Evolutionary conservation across 2,797 vertebrate species (phyloP).

Genomic region (Gymnopithys bicolor): DNA sequence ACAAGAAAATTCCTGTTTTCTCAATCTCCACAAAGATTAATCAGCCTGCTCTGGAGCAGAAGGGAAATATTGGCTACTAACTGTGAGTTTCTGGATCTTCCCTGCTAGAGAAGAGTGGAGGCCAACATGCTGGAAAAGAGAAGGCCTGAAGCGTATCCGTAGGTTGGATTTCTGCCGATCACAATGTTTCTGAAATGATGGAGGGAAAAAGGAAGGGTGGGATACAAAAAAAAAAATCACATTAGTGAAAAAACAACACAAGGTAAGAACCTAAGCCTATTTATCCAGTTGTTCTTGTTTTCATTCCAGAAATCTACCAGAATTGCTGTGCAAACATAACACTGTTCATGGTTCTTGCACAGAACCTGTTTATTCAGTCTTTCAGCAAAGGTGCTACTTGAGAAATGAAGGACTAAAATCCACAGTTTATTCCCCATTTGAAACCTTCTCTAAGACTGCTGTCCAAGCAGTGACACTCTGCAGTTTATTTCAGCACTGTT

Average conservation of each 20-base stretch:
- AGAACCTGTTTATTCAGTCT: not conserved
- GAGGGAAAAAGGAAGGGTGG: not conserved
- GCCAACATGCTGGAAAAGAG: slow-evolving; percentile 97
- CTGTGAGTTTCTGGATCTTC: slow-evolving; percentile 98
- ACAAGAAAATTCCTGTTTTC: not conserved
- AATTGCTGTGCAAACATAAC: not conserved
- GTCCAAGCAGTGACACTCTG: not conserved
- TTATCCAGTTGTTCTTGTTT: not conserved
- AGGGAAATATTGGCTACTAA: slow-evolving; percentile 71
- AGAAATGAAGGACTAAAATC: not conserved
- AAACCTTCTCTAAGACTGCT: not conserved
- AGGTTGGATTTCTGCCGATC: slow-evolving; percentile 97
- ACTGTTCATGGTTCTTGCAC: not conserved
- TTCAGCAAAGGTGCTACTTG: not conserved
- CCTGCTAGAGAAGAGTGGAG: slow-evolving; percentile 97
- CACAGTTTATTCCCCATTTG: not conserved
- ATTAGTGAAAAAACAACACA: slow-evolving; percentile 1
- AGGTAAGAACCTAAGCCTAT: not conserved
- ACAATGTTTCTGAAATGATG: slow-evolving; percentile 89
- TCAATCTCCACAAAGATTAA: not conserved
- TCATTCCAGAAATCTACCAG: not conserved
- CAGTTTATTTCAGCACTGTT: not conserved
- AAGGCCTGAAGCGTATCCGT: slow-evolving; percentile 94
- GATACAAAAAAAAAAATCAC: not conserved
- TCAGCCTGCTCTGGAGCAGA: not conserved